A percentile compares a stretch with the other conserved stretches of the same genome.
phyloP scores from a whole-genome alignment of 2,797 vertebrate genomes.

The Apogon hyalosoma region DNA sequence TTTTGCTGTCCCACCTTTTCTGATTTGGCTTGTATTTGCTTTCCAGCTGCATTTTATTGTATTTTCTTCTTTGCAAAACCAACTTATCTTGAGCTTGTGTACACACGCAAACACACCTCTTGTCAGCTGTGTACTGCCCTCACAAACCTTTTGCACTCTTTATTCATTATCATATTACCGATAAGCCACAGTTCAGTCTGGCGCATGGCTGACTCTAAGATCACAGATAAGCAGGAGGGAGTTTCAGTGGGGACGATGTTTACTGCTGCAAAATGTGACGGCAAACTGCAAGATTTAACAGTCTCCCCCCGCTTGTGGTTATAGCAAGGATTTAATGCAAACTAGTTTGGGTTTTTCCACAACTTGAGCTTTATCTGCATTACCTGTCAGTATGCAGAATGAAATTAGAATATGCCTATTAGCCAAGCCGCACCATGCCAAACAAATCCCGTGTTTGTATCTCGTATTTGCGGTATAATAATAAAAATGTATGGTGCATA shows the following conservation, averaged over 20 bases:
- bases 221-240: slow-evolving; percentile 34
- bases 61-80: too few relatives aligned
- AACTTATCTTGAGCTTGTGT: neutral
- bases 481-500: slow-evolving; percentile 22
- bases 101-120: slow-evolving; percentile 18
- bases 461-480: slow-evolving; percentile 13
- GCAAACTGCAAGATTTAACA: neutral
- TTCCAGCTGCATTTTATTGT: too few relatives aligned
- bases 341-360: too few relatives aligned
- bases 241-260: slow-evolving; percentile 6
- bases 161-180: slow-evolving; percentile 48
- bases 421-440: slow-evolving; percentile 19
- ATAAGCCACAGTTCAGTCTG: slow-evolving; percentile 35
- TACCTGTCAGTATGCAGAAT: neutral
- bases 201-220: slow-evolving; percentile 18
- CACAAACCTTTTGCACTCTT: slow-evolving; percentile 38
- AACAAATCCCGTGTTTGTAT: slow-evolving; percentile 32
- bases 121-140: slow-evolving; percentile 31
- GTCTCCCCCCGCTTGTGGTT: too few relatives aligned
- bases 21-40: too few relatives aligned
- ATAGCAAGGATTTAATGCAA: too few relatives aligned
- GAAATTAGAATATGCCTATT: slow-evolving; percentile 14
- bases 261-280: slow-evolving; percentile 8
- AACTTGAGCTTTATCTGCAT: too few relatives aligned
- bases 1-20: too few relatives aligned